phyloP scores from a whole-genome alignment of 2,888 invertebrate species.

The Athalia cordata region DNA sequence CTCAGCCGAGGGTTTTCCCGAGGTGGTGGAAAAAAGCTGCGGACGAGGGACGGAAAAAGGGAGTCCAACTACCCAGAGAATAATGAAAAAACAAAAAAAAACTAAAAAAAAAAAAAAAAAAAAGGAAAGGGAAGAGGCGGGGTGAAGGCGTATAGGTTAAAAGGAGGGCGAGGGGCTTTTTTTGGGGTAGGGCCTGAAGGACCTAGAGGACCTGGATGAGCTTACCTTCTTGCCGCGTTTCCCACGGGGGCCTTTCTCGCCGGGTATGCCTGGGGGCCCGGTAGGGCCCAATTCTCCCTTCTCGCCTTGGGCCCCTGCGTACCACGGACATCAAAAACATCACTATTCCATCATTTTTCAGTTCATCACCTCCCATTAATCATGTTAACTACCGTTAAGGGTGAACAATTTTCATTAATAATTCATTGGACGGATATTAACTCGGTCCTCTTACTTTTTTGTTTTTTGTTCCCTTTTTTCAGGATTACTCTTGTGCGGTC shows the following conservation, averaged over 20 bases:
- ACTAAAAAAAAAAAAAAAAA: neutral
- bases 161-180: conserved; percentile 22
- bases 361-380: conserved; percentile 42
- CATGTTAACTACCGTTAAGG: conserved; percentile 32
- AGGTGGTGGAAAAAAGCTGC: conserved; percentile 24
- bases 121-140: neutral
- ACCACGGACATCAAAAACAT: conserved; percentile 62
- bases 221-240: conserved; percentile 96
- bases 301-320: conserved; percentile 80
- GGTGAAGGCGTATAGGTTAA: neutral
- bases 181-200: conserved; percentile 38
- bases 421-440: conserved; percentile 20
- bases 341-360: conserved; percentile 48
- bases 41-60: neutral
- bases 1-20: conserved; percentile 15
- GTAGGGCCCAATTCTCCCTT: conserved; percentile 87
- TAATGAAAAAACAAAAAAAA: neutral
- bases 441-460: neutral
- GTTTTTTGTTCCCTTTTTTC: neutral
- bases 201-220: conserved; percentile 72
- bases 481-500: too few relatives aligned
- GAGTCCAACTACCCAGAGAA: conserved; percentile 20
- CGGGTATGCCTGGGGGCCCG: conserved; percentile 85
- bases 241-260: conserved; percentile 93
- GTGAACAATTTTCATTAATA: conserved; percentile 32